Percentiles rank a stretch among this genome's conserved stretches.
Conservation (phyloP, 2,797 vertebrate genomes). For the Melanotaenia trifasciata region DNA sequence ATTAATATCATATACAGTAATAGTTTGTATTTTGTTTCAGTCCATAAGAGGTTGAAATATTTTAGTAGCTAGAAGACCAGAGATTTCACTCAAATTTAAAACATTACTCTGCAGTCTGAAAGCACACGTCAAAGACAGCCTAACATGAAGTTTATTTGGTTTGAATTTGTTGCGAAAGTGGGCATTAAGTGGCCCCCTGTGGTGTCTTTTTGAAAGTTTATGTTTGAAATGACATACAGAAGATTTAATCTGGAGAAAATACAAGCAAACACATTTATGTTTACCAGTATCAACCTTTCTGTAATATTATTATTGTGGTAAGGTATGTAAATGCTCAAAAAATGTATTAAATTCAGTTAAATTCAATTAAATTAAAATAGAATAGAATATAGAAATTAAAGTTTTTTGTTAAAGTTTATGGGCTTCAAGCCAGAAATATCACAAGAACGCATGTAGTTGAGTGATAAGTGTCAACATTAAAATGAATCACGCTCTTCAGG, state of each 20-base stretch:
- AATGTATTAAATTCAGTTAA: too few species aligned
- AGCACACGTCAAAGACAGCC: slow-evolving; percentile 65
- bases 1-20: slow-evolving; percentile 49
- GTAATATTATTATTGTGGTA: too few species aligned
- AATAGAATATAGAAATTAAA: background rate
- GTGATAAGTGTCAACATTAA: too few species aligned
- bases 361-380: background rate
- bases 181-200: slow-evolving; percentile 60
- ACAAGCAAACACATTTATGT: slow-evolving; percentile 10
- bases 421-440: too few species aligned
- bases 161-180: slow-evolving; percentile 45
- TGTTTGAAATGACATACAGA: slow-evolving; percentile 27
- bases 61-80: slow-evolving; percentile 30
- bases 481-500: too few species aligned
- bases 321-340: too few species aligned
- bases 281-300: too few species aligned
- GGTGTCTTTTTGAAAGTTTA: slow-evolving; percentile 48
- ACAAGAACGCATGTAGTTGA: too few species aligned
- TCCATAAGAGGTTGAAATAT: slow-evolving; percentile 38
- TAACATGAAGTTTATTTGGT: slow-evolving; percentile 57
- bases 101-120: slow-evolving; percentile 43
- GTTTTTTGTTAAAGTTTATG: too few species aligned
- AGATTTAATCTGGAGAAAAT: slow-evolving; percentile 33
- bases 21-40: slow-evolving; percentile 15
- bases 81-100: slow-evolving; percentile 68